A percentile compares a stretch with the other conserved stretches of the same genome.
Conservation (phyloP, 2,113 vertebrate genomes). For the mouse (Mus musculus) region DNA sequence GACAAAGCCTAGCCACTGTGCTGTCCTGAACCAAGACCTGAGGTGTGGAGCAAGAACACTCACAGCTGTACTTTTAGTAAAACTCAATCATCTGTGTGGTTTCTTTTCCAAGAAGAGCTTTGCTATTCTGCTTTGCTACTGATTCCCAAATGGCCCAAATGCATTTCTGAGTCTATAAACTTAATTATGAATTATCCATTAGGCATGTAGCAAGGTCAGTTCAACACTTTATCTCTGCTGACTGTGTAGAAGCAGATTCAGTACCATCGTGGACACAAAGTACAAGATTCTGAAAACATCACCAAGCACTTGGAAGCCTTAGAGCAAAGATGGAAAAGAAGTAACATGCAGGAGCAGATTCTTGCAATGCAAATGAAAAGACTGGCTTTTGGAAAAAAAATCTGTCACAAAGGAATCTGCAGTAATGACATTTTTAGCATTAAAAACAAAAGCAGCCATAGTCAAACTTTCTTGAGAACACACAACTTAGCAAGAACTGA, state of each 20-base stretch:
- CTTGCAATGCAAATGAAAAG: slow-evolving; percentile 44
- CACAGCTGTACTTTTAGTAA: not conserved
- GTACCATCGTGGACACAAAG: slow-evolving; percentile 74
- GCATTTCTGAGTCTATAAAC: slow-evolving; percentile 47
- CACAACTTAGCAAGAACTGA: slow-evolving; percentile 24
- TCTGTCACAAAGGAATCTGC: slow-evolving; percentile 18
- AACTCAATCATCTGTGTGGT: not conserved
- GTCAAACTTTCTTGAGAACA: slow-evolving; percentile 55
- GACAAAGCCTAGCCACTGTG: not conserved
- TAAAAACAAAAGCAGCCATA: not conserved
- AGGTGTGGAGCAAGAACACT: too few relatives aligned
- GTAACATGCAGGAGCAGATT: slow-evolving; percentile 45
- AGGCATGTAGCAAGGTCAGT: slow-evolving; percentile 67
- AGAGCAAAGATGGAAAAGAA: slow-evolving; percentile 32
- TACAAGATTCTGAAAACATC: slow-evolving; percentile 43
- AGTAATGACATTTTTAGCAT: slow-evolving; percentile 42
- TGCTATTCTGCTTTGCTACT: slow-evolving; percentile 21
- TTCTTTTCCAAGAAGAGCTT: slow-evolving; percentile 7
- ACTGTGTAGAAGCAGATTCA: slow-evolving; percentile 65
- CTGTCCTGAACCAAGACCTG: not conserved
- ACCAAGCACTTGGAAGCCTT: slow-evolving; percentile 32
- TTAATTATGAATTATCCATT: slow-evolving; percentile 32
- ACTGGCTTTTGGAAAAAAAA: slow-evolving; percentile 33
- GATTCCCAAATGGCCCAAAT: slow-evolving; percentile 20
- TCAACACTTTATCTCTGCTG: slow-evolving; percentile 67